Evolutionary conservation across 2,113 vertebrate genomes (phyloP), one percentile per base, ranked within the genome.

Genomic region (Calyptommatus sinebrachiatus): DNA sequence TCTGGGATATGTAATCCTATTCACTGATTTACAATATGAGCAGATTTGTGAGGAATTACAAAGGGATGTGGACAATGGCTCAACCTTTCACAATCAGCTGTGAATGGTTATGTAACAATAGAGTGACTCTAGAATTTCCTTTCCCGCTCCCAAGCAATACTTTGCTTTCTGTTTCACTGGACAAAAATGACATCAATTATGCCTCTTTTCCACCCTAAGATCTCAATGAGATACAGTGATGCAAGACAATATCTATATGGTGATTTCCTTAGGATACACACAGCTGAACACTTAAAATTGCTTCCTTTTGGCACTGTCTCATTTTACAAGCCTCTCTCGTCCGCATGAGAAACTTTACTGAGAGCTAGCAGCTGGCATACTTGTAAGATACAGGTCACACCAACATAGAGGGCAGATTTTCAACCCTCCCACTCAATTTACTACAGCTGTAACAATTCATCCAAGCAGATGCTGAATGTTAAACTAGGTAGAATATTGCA

Each of bases 171-270:
- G 83, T 71, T 91, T 93, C 90, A 89, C 88, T 90, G 85, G 86
- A 87, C 87, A 93, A 93, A 93, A 88, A 94, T 88, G 81, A 91
- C 91, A 91, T 90, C 90, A 92, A 79, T 92, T 94, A 93, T 82
- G 80, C 71, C 82, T 93, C 93, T 92, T 93, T 91, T 91, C 87
- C 85, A 88, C 88, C 90, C 78, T 3, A 65, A 70, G 85, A 82
- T 88, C 92, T 91, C 92, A 90, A 93, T 71, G 26, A 91, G 87
- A 83, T 78, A 77, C 78, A 85, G 66, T 89, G 91, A 94, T 83
- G 88, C 79, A 90, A 72, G 79, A 67, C 80, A 84, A 81, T 87
- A 77, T 88, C 88, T 86, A 81, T 86, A 85, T 89, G 88, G 89
- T 88, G 88, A 91, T 90, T 92, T 90, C 82, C 90, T 89, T 79